Evolutionary conservation across 2,113 vertebrate genomes (phyloP).

Genomic region (Chionodraco myersi): DNA sequence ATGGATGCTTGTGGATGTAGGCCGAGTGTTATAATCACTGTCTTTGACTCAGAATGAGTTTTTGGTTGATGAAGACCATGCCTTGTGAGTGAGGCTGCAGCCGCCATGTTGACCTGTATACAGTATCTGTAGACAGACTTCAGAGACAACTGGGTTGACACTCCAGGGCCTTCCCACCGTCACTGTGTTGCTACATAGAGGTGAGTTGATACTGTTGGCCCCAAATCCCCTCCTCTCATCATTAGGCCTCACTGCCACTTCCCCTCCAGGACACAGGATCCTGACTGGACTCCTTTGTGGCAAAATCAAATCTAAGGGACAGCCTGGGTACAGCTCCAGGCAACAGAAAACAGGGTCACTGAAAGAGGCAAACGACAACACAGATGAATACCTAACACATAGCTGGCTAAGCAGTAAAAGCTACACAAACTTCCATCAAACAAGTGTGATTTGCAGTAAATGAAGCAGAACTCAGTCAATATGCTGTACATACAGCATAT

Average conservation of each 20-base stretch:
- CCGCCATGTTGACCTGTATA: conserved; percentile 70
- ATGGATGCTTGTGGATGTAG: not conserved
- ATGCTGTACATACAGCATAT: conserved; percentile 23
- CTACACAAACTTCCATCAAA: conserved; percentile 5
- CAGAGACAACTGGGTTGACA: conserved; percentile 71
- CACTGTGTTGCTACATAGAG: conserved; percentile 28
- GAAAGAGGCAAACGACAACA: conserved; percentile 42
- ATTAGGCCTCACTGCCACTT: conserved; percentile 61
- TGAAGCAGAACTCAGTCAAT: conserved; percentile 36
- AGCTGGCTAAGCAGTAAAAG: conserved; percentile 16
- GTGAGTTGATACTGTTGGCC: conserved; percentile 39
- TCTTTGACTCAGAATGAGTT: conserved; percentile 1
- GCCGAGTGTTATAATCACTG: not conserved
- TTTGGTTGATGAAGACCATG: conserved; percentile 18
- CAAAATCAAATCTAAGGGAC: conserved; percentile 68
- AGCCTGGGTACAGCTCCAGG: conserved; percentile 49
- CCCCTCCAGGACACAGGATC: conserved; percentile 47
- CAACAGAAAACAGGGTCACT: conserved; percentile 58
- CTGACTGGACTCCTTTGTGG: conserved; percentile 59
- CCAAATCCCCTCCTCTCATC: conserved; percentile 63
- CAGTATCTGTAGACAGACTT: conserved; percentile 56
- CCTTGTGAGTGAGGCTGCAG: conserved; percentile 26
- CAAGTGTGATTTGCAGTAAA: conserved; percentile 38
- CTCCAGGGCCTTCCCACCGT: conserved; percentile 59
- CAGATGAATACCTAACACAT: conserved; percentile 38